A percentile compares a stretch with the other conserved stretches of the same genome.
Conservation (phyloP, 2,888 invertebrate species). For the Drosophila demipolita region DNA sequence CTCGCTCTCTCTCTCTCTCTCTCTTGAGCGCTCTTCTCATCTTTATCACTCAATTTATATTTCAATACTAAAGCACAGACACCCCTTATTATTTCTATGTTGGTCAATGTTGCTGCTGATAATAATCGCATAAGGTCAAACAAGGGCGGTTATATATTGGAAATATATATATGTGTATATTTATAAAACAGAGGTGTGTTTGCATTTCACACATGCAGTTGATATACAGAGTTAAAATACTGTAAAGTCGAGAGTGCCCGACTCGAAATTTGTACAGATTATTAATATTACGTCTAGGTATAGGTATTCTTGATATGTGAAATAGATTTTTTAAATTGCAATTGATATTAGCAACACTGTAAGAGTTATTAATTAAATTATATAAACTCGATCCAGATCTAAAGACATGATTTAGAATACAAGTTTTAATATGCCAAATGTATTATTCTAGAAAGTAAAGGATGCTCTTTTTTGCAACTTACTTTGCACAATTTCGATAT, state of each 20-base stretch:
- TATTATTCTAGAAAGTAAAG: not conserved
- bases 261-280: not conserved
- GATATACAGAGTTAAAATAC: not conserved
- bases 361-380: not conserved
- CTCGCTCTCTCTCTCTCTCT: conserved; percentile 4
- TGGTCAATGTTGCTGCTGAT: conserved; percentile 5
- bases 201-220: not conserved
- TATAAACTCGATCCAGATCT: not conserved
- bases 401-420: not conserved
- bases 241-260: not conserved
- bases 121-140: conserved; percentile 2
- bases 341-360: not conserved
- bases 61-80: conserved; percentile 14
- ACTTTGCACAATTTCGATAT: not conserved
- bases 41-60: not conserved
- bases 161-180: not conserved
- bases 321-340: not conserved
- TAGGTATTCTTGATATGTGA: not conserved
- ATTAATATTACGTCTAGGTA: not conserved
- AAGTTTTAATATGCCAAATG: not conserved
- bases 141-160: not conserved
- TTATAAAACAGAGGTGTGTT: not conserved
- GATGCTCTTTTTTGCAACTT: too few species aligned
- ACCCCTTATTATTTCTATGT: conserved; percentile 48
- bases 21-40: conserved; percentile 2